Conservation (phyloP, 1,140 invertebrate genomes). For the Odontomachus brunneus region DNA sequence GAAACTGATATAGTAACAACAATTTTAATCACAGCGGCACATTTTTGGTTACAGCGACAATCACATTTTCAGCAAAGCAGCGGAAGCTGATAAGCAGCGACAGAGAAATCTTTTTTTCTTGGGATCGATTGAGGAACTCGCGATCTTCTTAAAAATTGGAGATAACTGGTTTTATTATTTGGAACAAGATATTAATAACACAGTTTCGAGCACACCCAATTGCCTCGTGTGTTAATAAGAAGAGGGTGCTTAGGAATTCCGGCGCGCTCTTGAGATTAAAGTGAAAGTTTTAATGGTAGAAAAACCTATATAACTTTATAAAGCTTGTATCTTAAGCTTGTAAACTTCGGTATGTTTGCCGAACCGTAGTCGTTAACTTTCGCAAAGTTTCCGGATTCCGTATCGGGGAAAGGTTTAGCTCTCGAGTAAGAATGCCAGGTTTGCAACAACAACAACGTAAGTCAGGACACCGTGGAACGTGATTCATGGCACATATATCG, state of each 20-base stretch:
- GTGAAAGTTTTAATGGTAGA: constrained; percentile 55
- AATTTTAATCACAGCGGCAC: too few species aligned
- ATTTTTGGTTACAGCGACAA: too few species aligned
- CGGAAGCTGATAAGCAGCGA: too few species aligned
- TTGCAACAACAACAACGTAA: constrained; percentile 46
- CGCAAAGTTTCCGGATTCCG: constrained; percentile 44
- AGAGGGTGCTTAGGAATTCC: constrained; percentile 16
- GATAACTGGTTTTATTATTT: background rate
- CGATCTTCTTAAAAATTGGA: background rate
- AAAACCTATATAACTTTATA: constrained; percentile 55
- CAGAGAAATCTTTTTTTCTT: too few species aligned
- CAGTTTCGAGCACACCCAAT: constrained; percentile 5
- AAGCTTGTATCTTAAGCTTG: constrained; percentile 55
- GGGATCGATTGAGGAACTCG: background rate
- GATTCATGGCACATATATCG: constrained; percentile 69
- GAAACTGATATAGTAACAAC: too few species aligned
- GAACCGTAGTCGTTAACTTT: constrained; percentile 44
- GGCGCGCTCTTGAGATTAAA: constrained; percentile 40
- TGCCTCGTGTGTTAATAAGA: constrained; percentile 18
- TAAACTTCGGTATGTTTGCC: constrained; percentile 52
- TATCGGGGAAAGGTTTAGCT: constrained; percentile 55
- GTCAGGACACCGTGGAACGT: constrained; percentile 64
- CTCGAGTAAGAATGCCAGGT: constrained; percentile 37
- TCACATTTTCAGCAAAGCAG: too few species aligned
- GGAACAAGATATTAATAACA: constrained; percentile 17